Percentiles rank a stretch among this genome's conserved stretches.
These are phyloP conservation scores for Rhagologus leucostigma DNA, from an alignment of 2,113 vertebrate species.

Conservation along the genomic window DNA sequence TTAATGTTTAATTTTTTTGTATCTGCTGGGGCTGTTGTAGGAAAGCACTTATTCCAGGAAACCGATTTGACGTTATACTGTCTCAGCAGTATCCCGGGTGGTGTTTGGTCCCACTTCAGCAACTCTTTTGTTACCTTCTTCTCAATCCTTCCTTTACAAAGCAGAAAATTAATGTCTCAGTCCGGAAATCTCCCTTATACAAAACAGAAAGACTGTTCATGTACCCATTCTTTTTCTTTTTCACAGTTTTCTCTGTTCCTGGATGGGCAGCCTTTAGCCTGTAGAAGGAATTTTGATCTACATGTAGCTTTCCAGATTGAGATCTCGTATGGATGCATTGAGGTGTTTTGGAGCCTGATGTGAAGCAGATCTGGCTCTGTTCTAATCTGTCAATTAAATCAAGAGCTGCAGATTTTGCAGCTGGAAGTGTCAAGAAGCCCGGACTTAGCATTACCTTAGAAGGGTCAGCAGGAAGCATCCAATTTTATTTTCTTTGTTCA, in stretches of 20 bases:
- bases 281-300: not conserved
- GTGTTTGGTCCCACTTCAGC: not conserved
- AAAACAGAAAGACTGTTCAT: not conserved
- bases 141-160: not conserved
- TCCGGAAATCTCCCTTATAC: not conserved
- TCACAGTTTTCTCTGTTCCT: not conserved
- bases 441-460: not conserved
- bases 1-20: not conserved
- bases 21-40: not conserved
- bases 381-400: not conserved
- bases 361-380: not conserved
- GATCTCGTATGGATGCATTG: not conserved
- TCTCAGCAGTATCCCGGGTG: not conserved
- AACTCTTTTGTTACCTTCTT: not conserved
- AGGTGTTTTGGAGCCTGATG: not conserved
- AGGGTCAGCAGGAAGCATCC: not conserved
- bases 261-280: not conserved
- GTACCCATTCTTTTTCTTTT: not conserved
- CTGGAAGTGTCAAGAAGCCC: not conserved
- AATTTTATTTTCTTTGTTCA: not conserved
- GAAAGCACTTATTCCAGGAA: not conserved
- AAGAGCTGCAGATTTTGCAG: not conserved
- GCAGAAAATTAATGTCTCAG: not conserved
- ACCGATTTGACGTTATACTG: rapidly evolving
- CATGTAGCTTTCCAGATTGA: not conserved